These are phyloP conservation scores for Drosophila erecta DNA, from an alignment of 1,140 invertebrate genomes.

Conservation along the genomic window DNA sequence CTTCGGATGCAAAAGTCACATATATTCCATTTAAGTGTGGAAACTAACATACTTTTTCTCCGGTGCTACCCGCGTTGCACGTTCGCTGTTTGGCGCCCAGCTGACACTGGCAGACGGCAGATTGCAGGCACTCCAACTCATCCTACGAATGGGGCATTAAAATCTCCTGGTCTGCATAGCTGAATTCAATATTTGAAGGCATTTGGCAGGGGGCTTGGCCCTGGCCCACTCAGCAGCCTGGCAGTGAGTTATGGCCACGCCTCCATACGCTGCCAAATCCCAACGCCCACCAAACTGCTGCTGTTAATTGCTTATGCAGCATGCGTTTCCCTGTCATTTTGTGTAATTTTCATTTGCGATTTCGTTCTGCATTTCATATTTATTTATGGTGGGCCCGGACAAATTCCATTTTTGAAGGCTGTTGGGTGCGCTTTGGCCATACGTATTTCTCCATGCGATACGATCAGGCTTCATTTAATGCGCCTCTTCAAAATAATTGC, in stretches of 20 bases:
- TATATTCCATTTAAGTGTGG: not conserved
- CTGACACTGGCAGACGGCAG: constrained; percentile 69
- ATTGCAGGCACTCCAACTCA: constrained; percentile 36
- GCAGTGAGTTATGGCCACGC: constrained; percentile 55
- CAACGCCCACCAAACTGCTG: constrained; percentile 24
- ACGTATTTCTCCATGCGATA: not conserved
- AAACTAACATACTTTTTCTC: not conserved
- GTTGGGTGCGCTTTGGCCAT: constrained; percentile 11
- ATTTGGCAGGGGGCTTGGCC: constrained; percentile 44
- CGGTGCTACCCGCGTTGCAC: constrained; percentile 32
- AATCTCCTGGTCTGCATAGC: constrained; percentile 51
- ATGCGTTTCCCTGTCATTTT: constrained; percentile 58
- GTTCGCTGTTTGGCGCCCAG: constrained; percentile 54
- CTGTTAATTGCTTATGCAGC: constrained; percentile 78
- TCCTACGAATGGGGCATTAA: constrained; percentile 16
- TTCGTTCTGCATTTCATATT: constrained; percentile 54
- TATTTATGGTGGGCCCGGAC: constrained; percentile 42
- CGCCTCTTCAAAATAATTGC: constrained; percentile 24
- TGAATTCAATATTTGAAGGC: constrained; percentile 67
- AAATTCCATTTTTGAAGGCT: constrained; percentile 31
- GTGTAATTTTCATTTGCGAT: constrained; percentile 62
- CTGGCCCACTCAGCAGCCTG: constrained; percentile 33
- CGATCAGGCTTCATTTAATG: constrained; percentile 14
- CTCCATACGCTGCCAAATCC: constrained; percentile 2
- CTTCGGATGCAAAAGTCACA: no score